A percentile compares a stretch with the other conserved stretches of the same genome.
Evolutionary conservation across 2,888 invertebrate genomes (phyloP).

Genomic region (Perizoma flavofasciatum): DNA sequence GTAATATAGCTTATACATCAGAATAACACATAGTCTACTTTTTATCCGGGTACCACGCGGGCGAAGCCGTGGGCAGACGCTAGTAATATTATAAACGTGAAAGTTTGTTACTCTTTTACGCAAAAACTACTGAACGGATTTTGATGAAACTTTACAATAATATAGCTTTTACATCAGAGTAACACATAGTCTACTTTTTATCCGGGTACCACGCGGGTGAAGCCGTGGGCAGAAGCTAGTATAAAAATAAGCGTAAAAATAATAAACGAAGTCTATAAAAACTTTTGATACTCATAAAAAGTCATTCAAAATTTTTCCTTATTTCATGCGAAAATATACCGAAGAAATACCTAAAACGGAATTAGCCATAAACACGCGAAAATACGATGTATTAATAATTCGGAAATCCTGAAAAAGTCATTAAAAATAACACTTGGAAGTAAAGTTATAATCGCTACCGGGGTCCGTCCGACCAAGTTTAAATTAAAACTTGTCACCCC

Average conservation of each 20-base stretch:
- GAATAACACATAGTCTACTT: too few species aligned
- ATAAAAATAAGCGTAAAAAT: not conserved
- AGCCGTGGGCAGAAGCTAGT: too few species aligned
- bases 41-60: too few species aligned
- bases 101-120: too few species aligned
- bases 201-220: too few species aligned
- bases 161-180: too few species aligned
- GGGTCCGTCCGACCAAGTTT: slow-evolving; percentile 67
- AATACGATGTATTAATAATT: slow-evolving; percentile 66
- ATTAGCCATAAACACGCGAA: slow-evolving; percentile 44
- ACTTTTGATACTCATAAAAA: slow-evolving; percentile 15
- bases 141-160: too few species aligned
- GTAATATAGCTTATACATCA: too few species aligned
- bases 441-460: slow-evolving; percentile 65
- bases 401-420: slow-evolving; percentile 68
- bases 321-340: slow-evolving; percentile 11
- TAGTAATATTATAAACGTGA: too few species aligned
- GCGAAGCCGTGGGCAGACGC: too few species aligned
- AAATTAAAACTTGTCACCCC: slow-evolving; percentile 77
- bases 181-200: too few species aligned
- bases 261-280: slow-evolving; percentile 17
- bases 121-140: too few species aligned
- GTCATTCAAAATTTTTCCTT: slow-evolving; percentile 16
- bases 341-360: slow-evolving; percentile 38
- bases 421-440: slow-evolving; percentile 77